A percentile compares a stretch with the other conserved stretches of the same genome.
phyloP scores from a whole-genome alignment of 2,113 vertebrate genomes.

The Megalops atlanticus region DNA sequence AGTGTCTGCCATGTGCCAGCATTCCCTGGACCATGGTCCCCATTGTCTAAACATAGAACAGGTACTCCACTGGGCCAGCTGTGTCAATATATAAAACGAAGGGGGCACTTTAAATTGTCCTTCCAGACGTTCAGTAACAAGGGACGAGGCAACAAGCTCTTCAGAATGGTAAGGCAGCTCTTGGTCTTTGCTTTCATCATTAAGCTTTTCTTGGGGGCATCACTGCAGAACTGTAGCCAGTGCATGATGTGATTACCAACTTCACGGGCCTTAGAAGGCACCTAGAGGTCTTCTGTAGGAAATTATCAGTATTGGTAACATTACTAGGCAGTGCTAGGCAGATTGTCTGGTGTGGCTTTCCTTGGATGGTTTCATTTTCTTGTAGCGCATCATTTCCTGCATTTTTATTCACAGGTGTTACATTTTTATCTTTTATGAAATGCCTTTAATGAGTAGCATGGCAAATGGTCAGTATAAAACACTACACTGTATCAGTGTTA shows the following conservation, averaged over 20 bases:
- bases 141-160: conserved; percentile 37
- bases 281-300: background rate
- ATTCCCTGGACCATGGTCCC: conserved; percentile 41
- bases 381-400: background rate
- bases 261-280: background rate
- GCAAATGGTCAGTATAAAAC: background rate
- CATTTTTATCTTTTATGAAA: background rate
- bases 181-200: background rate
- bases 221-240: background rate
- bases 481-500: background rate
- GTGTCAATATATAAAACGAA: conserved; percentile 50
- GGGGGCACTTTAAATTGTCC: conserved; percentile 30
- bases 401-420: background rate
- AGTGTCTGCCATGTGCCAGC: conserved; percentile 49
- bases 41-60: conserved; percentile 61
- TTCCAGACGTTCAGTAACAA: conserved; percentile 28
- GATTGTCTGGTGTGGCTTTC: no score
- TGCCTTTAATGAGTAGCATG: background rate
- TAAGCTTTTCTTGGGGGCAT: background rate
- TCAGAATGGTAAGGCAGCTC: conserved; percentile 53
- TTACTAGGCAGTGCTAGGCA: no score
- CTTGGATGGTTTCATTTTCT: background rate
- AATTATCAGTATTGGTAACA: background rate
- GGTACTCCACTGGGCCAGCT: conserved; percentile 31
- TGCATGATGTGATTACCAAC: background rate